Conservation (phyloP, 2,888 invertebrate species). For the Cheilosia vulpina region DNA sequence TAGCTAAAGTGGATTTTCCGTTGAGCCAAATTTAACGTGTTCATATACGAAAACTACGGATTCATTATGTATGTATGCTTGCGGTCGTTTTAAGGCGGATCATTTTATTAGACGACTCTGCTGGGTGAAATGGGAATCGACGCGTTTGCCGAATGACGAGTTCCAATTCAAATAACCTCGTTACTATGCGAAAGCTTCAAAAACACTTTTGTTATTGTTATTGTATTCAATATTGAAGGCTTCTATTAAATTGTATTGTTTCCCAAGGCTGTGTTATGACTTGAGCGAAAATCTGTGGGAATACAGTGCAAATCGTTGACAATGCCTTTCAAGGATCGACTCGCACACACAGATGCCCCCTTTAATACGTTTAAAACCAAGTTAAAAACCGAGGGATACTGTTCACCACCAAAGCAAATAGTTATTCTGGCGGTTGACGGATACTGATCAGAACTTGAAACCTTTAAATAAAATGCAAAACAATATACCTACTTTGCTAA, state of each 20-base stretch:
- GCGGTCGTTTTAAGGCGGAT: not conserved
- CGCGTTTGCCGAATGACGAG: not conserved
- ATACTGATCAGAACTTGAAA: too few relatives aligned
- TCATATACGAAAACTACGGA: constrained; percentile 12
- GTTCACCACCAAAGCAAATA: too few relatives aligned
- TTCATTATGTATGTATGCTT: not conserved
- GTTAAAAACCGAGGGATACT: too few relatives aligned
- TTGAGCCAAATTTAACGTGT: constrained; percentile 39
- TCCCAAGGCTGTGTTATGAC: too few relatives aligned
- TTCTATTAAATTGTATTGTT: too few relatives aligned
- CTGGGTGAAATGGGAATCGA: not conserved
- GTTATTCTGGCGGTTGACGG: too few relatives aligned
- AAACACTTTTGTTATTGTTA: not conserved
- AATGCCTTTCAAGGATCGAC: too few relatives aligned
- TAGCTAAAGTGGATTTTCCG: constrained; percentile 23
- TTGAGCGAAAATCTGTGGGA: too few relatives aligned
- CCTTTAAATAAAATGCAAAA: not conserved
- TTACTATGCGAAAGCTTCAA: not conserved
- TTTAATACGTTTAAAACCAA: too few relatives aligned
- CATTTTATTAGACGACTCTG: not conserved
- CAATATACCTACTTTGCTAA: not conserved
- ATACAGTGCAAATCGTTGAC: too few relatives aligned
- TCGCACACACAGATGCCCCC: too few relatives aligned
- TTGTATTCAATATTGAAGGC: not conserved
- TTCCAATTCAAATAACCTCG: not conserved